Evolutionary conservation across 2,797 vertebrate genomes (phyloP).

Genomic region (Mormyrops attenuatus): DNA sequence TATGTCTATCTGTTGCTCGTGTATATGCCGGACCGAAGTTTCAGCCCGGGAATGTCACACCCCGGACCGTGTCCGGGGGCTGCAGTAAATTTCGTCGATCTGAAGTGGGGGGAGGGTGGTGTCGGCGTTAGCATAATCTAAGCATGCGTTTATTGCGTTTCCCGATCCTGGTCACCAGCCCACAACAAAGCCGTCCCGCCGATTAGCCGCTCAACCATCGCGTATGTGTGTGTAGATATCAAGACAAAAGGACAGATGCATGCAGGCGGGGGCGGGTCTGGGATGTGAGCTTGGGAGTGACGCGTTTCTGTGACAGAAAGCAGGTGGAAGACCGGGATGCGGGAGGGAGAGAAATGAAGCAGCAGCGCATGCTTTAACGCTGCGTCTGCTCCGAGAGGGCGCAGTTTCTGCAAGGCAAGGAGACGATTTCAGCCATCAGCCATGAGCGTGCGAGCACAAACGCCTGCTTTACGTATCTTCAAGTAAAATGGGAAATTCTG

Average conservation of each 20-base stretch:
- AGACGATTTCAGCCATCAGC: neutral
- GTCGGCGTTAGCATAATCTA: neutral
- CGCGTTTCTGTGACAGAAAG: conserved; percentile 26
- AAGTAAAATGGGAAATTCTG: conserved; percentile 48
- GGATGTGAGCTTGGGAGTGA: conserved; percentile 35
- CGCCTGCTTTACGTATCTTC: conserved; percentile 42
- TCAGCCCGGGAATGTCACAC: neutral
- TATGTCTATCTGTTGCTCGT: neutral
- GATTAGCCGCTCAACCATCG: neutral
- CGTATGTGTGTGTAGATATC: neutral
- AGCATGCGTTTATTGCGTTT: neutral
- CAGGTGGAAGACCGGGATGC: conserved; percentile 34
- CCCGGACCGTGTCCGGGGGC: neutral
- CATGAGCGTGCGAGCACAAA: conserved; percentile 16
- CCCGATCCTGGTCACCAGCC: neutral
- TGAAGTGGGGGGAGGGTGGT: neutral
- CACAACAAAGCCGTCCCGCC: neutral
- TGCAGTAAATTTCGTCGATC: neutral
- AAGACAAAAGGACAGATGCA: neutral
- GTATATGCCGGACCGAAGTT: neutral
- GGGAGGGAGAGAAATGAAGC: neutral
- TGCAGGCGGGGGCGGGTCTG: conserved; percentile 10
- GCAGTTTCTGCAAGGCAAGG: neutral
- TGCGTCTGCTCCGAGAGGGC: neutral
- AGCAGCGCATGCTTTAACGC: neutral